Percentiles rank a stretch among this genome's conserved stretches.
These are phyloP conservation scores for Recurvirostra avosetta DNA, from an alignment of 2,113 vertebrate species.

Conservation along the genomic window DNA sequence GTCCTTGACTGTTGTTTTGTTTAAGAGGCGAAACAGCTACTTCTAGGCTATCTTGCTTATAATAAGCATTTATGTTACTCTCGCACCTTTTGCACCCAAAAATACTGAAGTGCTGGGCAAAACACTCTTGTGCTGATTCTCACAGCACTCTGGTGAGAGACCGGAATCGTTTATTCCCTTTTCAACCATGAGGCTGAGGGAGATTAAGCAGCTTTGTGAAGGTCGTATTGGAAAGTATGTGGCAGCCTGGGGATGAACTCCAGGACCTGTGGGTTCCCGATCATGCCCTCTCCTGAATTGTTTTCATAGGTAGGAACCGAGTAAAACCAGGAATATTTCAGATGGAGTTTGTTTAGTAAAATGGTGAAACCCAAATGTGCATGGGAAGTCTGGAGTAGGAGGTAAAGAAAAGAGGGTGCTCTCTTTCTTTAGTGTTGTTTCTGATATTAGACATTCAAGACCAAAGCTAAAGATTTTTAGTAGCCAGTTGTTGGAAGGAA, in stretches of 20 bases:
- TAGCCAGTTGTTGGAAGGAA: not conserved
- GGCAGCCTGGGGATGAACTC: not conserved
- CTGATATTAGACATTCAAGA: not conserved
- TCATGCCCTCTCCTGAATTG: not conserved
- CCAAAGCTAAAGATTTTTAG: not conserved
- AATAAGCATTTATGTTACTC: not conserved
- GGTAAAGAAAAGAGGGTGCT: not conserved
- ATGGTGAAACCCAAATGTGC: not conserved
- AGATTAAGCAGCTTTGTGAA: not conserved
- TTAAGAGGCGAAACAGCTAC: not conserved
- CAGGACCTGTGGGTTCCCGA: not conserved
- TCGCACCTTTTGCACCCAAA: not conserved
- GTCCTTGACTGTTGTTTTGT: not conserved
- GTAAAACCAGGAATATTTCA: not conserved
- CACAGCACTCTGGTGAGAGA: not conserved
- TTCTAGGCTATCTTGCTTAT: not conserved
- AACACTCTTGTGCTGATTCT: not conserved
- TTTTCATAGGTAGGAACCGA: not conserved
- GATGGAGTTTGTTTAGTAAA: not conserved
- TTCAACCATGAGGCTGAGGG: not conserved
- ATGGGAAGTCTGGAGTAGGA: not conserved
- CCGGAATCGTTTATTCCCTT: not conserved
- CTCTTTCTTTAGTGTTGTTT: not conserved
- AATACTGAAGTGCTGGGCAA: not conserved
- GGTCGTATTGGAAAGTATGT: not conserved